Conservation (phyloP, 1,140 invertebrate genomes). For the Drosophila dunni region DNA sequence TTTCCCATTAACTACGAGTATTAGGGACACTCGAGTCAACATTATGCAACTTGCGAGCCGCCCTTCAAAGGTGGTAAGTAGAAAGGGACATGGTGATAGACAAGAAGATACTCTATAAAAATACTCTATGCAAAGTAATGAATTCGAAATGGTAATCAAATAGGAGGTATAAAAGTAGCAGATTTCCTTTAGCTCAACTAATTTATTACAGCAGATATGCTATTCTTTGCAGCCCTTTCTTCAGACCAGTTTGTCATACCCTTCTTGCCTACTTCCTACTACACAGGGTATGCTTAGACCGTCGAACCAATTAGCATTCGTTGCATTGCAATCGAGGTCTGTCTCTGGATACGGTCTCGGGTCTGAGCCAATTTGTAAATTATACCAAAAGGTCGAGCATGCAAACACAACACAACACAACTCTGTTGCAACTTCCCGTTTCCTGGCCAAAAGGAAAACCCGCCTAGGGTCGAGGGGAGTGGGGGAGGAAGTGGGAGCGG, state of each 20-base stretch:
- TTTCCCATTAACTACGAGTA: constrained; percentile 30
- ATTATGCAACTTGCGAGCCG: constrained; percentile 66
- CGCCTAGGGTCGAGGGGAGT: not conserved
- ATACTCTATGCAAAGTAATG: not conserved
- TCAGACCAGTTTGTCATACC: not conserved
- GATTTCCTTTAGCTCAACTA: not conserved
- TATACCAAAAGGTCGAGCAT: constrained; percentile 74
- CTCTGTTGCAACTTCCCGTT: constrained; percentile 56
- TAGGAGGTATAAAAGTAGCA: no score
- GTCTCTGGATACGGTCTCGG: constrained; percentile 16
- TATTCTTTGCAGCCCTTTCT: no score
- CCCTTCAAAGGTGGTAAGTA: constrained; percentile 43
- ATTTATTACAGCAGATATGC: not conserved
- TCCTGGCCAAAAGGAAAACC: constrained; percentile 10
- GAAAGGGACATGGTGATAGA: not conserved
- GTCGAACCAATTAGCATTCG: constrained; percentile 64
- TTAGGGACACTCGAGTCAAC: constrained; percentile 27
- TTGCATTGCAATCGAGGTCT: constrained; percentile 43
- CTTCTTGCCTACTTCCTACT: not conserved
- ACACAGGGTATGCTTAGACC: constrained; percentile 14
- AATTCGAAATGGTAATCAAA: no score
- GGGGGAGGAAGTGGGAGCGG: not conserved
- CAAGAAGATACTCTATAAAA: not conserved
- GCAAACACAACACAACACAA: constrained; percentile 44
- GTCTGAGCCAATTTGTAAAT: constrained; percentile 71